Conservation (phyloP, 2,888 invertebrate genomes). For the Drosophila suboccidentalis region DNA sequence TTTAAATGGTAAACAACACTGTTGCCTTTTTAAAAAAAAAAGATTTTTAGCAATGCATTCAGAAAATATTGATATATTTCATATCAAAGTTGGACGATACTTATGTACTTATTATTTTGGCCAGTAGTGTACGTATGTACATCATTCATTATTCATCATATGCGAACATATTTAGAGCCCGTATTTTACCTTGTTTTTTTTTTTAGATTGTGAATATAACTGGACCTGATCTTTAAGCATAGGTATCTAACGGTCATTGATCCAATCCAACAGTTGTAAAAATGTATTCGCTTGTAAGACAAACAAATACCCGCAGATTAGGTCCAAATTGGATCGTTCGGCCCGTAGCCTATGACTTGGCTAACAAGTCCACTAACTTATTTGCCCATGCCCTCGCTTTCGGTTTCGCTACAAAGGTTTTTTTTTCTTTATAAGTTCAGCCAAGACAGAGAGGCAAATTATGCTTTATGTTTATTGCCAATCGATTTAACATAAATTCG, state of each 20-base stretch:
- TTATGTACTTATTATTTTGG: no score
- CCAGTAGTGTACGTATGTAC: no score
- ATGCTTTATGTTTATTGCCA: conserved; percentile 68
- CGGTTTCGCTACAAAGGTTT: conserved; percentile 49
- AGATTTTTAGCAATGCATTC: no score
- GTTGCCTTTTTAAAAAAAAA: no score
- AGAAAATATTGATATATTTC: no score
- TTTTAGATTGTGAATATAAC: conserved; percentile 24
- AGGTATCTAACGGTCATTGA: conserved; percentile 63
- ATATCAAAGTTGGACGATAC: no score
- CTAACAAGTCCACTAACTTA: conserved; percentile 11
- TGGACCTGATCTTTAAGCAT: conserved; percentile 10
- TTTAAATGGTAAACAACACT: no score
- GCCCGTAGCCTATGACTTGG: conserved; percentile 27
- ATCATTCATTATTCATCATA: neutral
- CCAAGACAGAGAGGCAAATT: conserved; percentile 33
- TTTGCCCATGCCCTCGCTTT: conserved; percentile 54
- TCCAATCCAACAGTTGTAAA: conserved; percentile 57
- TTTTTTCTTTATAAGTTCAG: neutral
- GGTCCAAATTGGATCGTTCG: conserved; percentile 24
- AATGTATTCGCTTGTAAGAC: neutral
- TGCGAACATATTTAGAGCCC: neutral
- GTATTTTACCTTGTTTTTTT: conserved; percentile 13
- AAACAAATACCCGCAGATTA: conserved; percentile 29
- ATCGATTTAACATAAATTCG: conserved; percentile 73